Conservation (phyloP, 2,888 invertebrate species). For the Eupithecia abbreviata region DNA sequence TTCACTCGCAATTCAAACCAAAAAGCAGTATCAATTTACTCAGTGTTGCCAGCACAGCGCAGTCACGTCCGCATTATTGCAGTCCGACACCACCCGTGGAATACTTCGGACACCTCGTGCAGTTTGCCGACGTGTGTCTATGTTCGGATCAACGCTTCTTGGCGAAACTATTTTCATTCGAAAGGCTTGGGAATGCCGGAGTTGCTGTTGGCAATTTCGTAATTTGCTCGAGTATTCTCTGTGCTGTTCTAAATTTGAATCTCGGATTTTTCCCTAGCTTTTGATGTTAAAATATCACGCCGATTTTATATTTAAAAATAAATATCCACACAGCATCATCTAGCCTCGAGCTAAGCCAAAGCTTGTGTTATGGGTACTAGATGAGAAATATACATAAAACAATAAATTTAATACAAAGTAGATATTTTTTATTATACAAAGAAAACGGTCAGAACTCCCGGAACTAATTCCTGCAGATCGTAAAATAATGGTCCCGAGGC, state of each 20-base stretch:
- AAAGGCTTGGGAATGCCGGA: constrained; percentile 34
- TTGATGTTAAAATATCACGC: not conserved
- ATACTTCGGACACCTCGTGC: constrained; percentile 40
- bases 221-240: constrained; percentile 17
- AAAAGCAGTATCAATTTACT: constrained; percentile 36
- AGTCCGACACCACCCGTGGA: constrained; percentile 41
- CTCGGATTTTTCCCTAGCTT: constrained; percentile 1
- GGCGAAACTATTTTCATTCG: constrained; percentile 39
- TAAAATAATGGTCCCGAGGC: too few species aligned
- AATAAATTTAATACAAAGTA: too few species aligned
- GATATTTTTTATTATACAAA: too few species aligned
- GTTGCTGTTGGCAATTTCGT: constrained; percentile 26
- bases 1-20: not conserved
- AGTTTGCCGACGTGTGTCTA: constrained; percentile 39
- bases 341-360: too few species aligned
- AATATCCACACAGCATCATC: too few species aligned
- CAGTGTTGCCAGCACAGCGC: constrained; percentile 28
- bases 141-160: constrained; percentile 36
- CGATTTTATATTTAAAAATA: too few species aligned
- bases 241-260: constrained; percentile 22
- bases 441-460: too few species aligned
- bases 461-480: too few species aligned
- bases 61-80: constrained; percentile 53
- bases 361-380: too few species aligned
- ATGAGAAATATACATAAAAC: too few species aligned